Base-by-base conservation (phyloP, 2,888 invertebrate genomes). In the Stenichneumon culpator region DNA sequence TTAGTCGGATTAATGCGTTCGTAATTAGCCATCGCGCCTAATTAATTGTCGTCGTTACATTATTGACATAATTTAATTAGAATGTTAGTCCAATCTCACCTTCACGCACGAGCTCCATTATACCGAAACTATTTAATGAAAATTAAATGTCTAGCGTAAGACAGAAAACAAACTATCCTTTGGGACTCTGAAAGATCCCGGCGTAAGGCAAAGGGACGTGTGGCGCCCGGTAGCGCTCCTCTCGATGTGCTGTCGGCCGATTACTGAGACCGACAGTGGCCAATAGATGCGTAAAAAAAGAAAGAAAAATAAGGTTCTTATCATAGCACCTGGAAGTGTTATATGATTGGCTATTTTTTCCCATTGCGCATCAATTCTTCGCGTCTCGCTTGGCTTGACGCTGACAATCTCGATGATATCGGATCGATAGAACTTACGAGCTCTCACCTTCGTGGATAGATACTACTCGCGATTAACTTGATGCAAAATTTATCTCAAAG, bases 31-130 rank as follows among this genome's bases (percentile, higher is more conserved):
- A 52, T 52, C 16, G 50, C 50, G 25, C 11, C 9, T 25, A 16
- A 60, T 60, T 60, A n/a, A 52, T 6, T 19, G 4, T 52, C 52
- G n/a, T 19, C 2, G 9, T 19, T 19, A 19, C 19, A 7, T 7
- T 22, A 19, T 19, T 22, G 7, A 7, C 19, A 54, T 2, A 54
- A 54, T 44, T 60, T 68, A 28, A 32, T 63, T 16, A 2, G 9
- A 5, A 14, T 63, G 16, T 44, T n/a, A 6, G 67, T 44, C 14
- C 47, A 47, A 28, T 57, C 81, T 83, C 70, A 86, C 83, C 74
- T 77, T 81, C 83, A n/a, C 70, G 22, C 36, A 86, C 83, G 72
- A 86, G 84, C 9, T 70, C 82, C 84, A 85, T 85, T 14, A 47
- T 79, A 75, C 6, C 22, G 22, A 67, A 52, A 39, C 19, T 32